These are phyloP conservation scores for Acomys russatus DNA, from an alignment of 2,797 vertebrate genomes.

Conservation along the genomic window DNA sequence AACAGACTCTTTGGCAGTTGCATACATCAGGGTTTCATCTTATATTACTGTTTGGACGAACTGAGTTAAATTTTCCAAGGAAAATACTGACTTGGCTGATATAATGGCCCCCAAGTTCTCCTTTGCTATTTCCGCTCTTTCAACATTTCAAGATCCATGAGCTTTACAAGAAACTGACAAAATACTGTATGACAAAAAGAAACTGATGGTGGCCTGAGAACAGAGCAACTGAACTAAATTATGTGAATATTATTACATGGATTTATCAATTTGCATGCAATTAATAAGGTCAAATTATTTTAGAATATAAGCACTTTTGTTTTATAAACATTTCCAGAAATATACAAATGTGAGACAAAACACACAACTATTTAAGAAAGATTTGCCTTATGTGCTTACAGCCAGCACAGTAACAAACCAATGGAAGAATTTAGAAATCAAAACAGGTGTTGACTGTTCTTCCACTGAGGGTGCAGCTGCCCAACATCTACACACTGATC, in stretches of 20 bases:
- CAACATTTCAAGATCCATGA: conserved; percentile 38
- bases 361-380: background rate
- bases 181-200: background rate
- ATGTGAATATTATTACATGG: conserved; percentile 29
- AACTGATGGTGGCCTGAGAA: background rate
- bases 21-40: conserved; percentile 59
- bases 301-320: background rate
- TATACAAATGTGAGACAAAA: background rate
- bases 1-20: conserved; percentile 76
- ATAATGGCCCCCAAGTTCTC: conserved; percentile 47
- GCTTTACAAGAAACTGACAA: conserved; percentile 53
- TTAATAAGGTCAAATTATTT: conserved; percentile 53
- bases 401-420: background rate
- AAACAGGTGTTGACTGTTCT: background rate
- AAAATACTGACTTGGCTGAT: conserved; percentile 74
- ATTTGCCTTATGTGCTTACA: background rate
- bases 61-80: conserved; percentile 71
- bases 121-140: conserved; percentile 65
- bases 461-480: conserved; percentile 27
- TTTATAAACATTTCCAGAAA: background rate
- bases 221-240: background rate
- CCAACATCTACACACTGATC: background rate
- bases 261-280: conserved; percentile 32
- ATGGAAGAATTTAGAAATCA: background rate
- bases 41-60: conserved; percentile 74